Evolutionary conservation across 2,113 vertebrate genomes (phyloP).

Genomic region (Grammomys surdaster): DNA sequence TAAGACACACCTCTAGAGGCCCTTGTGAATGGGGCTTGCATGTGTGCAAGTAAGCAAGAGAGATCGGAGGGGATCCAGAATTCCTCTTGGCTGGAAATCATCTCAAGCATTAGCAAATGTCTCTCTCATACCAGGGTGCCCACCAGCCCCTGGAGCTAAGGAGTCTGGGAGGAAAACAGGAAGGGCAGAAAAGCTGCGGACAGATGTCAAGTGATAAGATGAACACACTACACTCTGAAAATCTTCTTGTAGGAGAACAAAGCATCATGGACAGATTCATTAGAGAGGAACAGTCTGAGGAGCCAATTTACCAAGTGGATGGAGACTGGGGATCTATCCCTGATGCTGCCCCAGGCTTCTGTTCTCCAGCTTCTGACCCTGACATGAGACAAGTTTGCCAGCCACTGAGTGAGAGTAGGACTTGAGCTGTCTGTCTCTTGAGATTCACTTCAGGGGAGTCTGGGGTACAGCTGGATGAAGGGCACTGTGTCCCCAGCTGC

Average conservation of each 20-base stretch:
- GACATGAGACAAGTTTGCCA: not conserved
- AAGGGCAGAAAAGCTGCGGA: not conserved
- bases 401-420: not conserved
- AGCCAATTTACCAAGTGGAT: not conserved
- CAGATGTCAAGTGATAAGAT: fast-evolving
- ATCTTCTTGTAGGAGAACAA: not conserved
- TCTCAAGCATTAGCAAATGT: not conserved
- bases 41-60: not conserved
- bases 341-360: no score
- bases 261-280: not conserved
- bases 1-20: not conserved
- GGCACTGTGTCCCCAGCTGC: not conserved
- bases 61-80: not conserved
- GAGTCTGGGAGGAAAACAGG: not conserved
- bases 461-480: not conserved
- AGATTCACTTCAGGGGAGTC: not conserved
- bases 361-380: fast-evolving
- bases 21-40: not conserved
- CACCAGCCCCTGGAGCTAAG: not conserved
- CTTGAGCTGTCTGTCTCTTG: not conserved
- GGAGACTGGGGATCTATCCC: not conserved
- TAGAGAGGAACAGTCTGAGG: not conserved
- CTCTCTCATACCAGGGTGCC: not conserved
- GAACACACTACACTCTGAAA: not conserved
- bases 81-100: not conserved